These are phyloP conservation scores for Calliopsis andreniformis DNA, from an alignment of 1,140 invertebrate genomes.

Conservation along the genomic window DNA sequence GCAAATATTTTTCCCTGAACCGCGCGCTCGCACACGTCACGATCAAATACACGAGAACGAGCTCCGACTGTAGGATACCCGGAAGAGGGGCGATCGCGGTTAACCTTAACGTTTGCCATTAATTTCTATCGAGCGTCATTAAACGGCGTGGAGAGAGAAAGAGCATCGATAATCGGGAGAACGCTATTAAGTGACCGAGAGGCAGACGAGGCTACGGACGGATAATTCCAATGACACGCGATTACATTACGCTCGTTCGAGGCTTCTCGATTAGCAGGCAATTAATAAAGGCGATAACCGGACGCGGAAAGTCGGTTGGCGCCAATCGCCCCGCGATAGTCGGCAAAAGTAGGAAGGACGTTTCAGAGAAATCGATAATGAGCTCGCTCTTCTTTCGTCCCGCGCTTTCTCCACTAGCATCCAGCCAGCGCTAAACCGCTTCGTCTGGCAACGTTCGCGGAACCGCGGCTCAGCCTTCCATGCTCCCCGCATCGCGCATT, in stretches of 20 bases:
- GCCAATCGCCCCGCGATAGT: conserved; percentile 54
- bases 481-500: too few relatives aligned
- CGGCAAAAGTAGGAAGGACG: conserved; percentile 33
- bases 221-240: conserved; percentile 42
- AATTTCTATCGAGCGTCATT: conserved; percentile 56
- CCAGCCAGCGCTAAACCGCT: background rate
- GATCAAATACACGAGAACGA: background rate
- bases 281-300: conserved; percentile 64
- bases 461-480: too few relatives aligned
- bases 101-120: conserved; percentile 48
- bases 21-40: background rate
- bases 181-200: conserved; percentile 28
- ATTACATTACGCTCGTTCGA: conserved; percentile 51
- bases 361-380: conserved; percentile 41
- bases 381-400: background rate
- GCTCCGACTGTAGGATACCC: background rate
- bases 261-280: conserved; percentile 48
- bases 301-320: conserved; percentile 50
- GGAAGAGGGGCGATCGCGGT: conserved; percentile 35
- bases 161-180: conserved; percentile 45
- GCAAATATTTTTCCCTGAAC: conserved; percentile 25
- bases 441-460: background rate
- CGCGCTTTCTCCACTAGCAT: background rate
- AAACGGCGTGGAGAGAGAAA: conserved; percentile 13
- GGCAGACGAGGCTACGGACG: conserved; percentile 9